A percentile compares a stretch with the other conserved stretches of the same genome.
Conservation (phyloP, 2,113 vertebrate species). For the Hystrix cristata region DNA sequence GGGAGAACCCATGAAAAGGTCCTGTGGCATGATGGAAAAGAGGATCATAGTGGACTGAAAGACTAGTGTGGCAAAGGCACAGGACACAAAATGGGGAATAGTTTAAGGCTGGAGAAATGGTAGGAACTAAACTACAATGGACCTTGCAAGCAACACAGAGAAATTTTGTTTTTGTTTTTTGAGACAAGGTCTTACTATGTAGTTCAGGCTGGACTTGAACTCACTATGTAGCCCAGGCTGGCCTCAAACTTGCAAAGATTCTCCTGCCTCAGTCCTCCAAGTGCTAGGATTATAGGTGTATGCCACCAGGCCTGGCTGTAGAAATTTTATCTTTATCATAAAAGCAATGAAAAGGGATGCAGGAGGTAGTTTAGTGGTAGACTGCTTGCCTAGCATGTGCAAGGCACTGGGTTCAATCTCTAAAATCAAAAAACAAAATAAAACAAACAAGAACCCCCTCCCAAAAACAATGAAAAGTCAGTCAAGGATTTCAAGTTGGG, state of each 20-base stretch:
- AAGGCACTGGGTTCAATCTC: background rate
- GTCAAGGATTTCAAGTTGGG: background rate
- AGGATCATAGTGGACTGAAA: background rate
- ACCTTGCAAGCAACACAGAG: background rate
- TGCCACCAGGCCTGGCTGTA: background rate
- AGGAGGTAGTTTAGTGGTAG: background rate
- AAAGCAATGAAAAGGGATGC: conserved; percentile 6
- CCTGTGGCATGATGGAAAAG: background rate
- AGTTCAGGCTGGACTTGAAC: background rate
- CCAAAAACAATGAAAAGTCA: conserved; percentile 5
- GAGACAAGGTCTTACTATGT: background rate
- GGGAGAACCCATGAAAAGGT: background rate
- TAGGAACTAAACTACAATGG: background rate
- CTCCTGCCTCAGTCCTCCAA: background rate
- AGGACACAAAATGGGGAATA: background rate
- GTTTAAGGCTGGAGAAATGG: background rate
- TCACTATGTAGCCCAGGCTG: background rate
- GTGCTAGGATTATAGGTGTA: background rate
- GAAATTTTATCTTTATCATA: conserved; percentile 20
- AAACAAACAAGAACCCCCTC: background rate
- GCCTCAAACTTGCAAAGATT: background rate
- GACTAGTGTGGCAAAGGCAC: background rate
- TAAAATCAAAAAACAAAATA: background rate
- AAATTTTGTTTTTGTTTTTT: background rate
- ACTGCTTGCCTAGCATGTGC: background rate